Conservation (phyloP, 1,140 invertebrate genomes). For the Heliconius congener region DNA sequence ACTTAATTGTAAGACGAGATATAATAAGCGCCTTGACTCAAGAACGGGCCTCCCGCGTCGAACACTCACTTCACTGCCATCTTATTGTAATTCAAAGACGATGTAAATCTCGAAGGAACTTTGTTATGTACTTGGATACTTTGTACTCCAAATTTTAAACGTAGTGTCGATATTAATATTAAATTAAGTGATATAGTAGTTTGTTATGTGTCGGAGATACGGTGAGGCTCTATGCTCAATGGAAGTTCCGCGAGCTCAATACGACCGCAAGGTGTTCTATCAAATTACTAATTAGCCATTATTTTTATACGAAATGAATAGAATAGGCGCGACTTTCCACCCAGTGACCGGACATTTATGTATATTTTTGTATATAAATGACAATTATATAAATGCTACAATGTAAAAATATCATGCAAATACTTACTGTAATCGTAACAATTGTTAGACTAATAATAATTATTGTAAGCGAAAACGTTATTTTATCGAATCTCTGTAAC, state of each 20-base stretch:
- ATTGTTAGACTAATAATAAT: conserved; percentile 44
- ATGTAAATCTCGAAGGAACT: conserved; percentile 2
- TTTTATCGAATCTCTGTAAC: conserved; percentile 76
- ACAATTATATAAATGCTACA: conserved; percentile 67
- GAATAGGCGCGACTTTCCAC: conserved; percentile 41
- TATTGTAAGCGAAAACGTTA: conserved; percentile 42
- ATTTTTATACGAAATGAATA: conserved; percentile 65
- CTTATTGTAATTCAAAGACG: neutral
- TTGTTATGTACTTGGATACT: neutral
- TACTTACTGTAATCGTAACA: conserved; percentile 60
- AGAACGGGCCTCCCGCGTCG: neutral
- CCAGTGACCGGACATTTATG: conserved; percentile 67
- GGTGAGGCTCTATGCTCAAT: conserved; percentile 50
- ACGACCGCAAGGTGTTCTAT: conserved; percentile 52
- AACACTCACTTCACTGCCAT: conserved; percentile 7
- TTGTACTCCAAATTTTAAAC: neutral
- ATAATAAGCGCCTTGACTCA: conserved; percentile 1
- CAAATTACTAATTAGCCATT: conserved; percentile 64
- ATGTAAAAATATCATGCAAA: conserved; percentile 72
- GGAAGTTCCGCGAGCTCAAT: conserved; percentile 49
- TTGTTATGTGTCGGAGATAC: neutral
- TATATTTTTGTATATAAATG: conserved; percentile 81
- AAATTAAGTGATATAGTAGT: conserved; percentile 6
- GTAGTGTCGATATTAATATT: conserved; percentile 12
- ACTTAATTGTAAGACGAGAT: neutral